Evolutionary conservation across 1,140 invertebrate species (phyloP).

Genomic region (Halictus rubicundus): DNA sequence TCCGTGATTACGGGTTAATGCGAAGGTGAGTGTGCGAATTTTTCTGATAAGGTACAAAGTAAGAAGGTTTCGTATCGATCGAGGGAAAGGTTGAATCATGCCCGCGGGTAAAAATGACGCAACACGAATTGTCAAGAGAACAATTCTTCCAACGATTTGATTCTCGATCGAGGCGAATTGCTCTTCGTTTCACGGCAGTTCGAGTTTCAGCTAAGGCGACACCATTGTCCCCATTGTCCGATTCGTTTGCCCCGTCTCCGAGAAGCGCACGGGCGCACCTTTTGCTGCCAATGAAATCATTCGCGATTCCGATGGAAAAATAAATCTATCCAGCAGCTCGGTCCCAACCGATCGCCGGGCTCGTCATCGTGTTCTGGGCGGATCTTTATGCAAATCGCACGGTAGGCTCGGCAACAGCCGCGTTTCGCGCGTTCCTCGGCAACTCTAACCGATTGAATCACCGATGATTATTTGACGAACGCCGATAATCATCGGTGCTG

Average conservation of each 20-base stretch:
- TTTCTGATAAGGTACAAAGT: too few species aligned
- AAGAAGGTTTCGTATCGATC: too few species aligned
- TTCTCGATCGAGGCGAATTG: too few species aligned
- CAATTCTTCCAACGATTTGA: too few species aligned
- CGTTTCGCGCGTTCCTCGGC: constrained; percentile 1
- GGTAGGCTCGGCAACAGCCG: constrained; percentile 35
- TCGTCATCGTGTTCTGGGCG: constrained; percentile 45
- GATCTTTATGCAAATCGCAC: constrained; percentile 45
- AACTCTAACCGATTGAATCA: constrained; percentile 3
- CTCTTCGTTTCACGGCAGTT: neutral
- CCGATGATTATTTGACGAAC: neutral
- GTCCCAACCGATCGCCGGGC: constrained; percentile 17
- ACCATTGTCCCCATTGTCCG: neutral
- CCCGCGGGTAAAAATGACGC: too few species aligned
- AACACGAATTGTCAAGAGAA: too few species aligned
- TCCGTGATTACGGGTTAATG: too few species aligned
- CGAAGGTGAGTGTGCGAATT: too few species aligned
- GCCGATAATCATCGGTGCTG: neutral
- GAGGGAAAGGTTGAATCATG: too few species aligned
- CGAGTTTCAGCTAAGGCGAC: neutral
- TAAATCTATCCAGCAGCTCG: constrained; percentile 1
- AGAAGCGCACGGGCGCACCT: constrained; percentile 39
- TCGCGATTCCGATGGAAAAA: constrained; percentile 20
- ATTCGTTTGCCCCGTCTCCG: neutral
- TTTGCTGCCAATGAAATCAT: constrained; percentile 46